Percentiles rank a stretch among this genome's conserved stretches.
Evolutionary conservation across 2,888 invertebrate species (phyloP).

Genomic region (Iphiclides podalirius): DNA sequence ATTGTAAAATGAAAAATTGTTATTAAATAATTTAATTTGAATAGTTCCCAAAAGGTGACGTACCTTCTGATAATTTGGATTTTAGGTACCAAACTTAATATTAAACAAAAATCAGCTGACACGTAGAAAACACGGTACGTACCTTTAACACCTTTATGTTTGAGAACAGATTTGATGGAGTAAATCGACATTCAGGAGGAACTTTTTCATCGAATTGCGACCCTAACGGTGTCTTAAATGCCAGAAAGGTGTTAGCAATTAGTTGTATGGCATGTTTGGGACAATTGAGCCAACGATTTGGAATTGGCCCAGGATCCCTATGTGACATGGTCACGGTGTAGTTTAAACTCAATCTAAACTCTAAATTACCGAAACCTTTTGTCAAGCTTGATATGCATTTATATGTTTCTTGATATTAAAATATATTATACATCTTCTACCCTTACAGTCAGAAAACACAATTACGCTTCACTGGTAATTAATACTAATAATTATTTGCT

Average conservation of each 20-base stretch:
- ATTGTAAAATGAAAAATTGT: too few relatives aligned
- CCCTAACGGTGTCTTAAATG: constrained; percentile 96
- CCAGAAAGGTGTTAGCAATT: constrained; percentile 91
- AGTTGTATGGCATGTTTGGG: constrained; percentile 88
- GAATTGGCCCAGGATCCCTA: constrained; percentile 82
- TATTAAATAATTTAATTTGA: too few relatives aligned
- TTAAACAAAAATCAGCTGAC: background rate
- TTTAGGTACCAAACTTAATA: too few relatives aligned
- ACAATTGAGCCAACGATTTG: constrained; percentile 92
- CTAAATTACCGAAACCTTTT: background rate
- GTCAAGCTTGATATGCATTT: constrained; percentile 1
- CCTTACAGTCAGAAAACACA: too few relatives aligned
- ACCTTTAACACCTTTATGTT: constrained; percentile 89
- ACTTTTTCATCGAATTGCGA: constrained; percentile 90
- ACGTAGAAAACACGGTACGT: constrained; percentile 33
- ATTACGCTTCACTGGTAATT: too few relatives aligned
- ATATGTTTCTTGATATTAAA: background rate
- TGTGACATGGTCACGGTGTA: constrained; percentile 51
- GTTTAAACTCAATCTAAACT: constrained; percentile 19
- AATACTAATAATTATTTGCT: too few relatives aligned
- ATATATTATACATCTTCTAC: too few relatives aligned
- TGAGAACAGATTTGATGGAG: constrained; percentile 92
- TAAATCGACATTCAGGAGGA: constrained; percentile 90
- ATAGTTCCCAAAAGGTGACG: too few relatives aligned
- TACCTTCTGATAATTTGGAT: too few relatives aligned